Base-by-base conservation (phyloP, 2,888 invertebrate genomes). In the Amphipoea lucens region DNA sequence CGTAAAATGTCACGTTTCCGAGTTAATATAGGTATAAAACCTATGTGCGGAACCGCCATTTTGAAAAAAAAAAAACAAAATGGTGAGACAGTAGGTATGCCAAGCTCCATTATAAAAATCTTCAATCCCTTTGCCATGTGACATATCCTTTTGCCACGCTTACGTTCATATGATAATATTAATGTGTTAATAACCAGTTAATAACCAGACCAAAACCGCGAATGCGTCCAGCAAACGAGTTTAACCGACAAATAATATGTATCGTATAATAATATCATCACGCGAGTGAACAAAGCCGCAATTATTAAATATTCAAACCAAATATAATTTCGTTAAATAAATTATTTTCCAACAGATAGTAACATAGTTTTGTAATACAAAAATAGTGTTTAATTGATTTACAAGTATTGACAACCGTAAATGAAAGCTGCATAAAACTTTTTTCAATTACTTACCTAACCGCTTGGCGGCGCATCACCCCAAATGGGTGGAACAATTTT, bases 171-270 rank as follows among this genome's bases (percentile, higher is more conserved):
- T 17, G 51, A 17, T 51, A 48, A 14, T 48, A 14, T 14, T 48
- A 51, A n/a, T 60, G 12, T n/a, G 60, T 60, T n/a, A n/a, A 60
- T 79, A 79, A 73, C 60, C 66, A 14, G 60, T 42, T 60, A 42
- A 17, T 62, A 68, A 36, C 36, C 54, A n/a, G 0, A 68, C 9
- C n/a, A 0, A 40, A 65, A 82, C 83, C 68, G 12, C 48, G 11
- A 76, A 63, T 48, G 29, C 14, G 63, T 29, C 4, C 14, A 65
- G n/a, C 42, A 60, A 73, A 73, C 60, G 42, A 6, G 40, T 63
- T 82, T 45, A 40, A 82, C 68, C 40, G 20, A 48, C 2, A 63
- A 65, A 69, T 48, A 51, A 48, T 68, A 69, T n/a, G 63, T 48
- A 3, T 51, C 51, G 45, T 48, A 62, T 29, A 69, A 62, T 62